Evolutionary conservation across 2,888 invertebrate genomes (phyloP).

Genomic region (Uropetala carovei): DNA sequence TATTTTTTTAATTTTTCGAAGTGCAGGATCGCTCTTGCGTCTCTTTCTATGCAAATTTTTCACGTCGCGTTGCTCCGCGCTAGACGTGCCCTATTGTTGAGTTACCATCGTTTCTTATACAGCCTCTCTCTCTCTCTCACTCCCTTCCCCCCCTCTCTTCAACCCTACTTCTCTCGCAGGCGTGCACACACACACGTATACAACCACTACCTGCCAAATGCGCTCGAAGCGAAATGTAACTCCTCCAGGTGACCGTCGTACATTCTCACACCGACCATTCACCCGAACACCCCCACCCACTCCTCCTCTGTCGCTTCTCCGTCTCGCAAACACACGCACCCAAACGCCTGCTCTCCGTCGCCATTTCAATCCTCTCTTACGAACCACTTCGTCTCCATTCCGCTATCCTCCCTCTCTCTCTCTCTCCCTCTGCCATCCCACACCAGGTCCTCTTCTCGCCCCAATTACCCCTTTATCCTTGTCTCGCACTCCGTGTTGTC

Average conservation of each 20-base stretch:
- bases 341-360: background rate
- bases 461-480: background rate
- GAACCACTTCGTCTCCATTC: background rate
- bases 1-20: background rate
- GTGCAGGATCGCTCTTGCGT: conserved; percentile 29
- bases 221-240: background rate
- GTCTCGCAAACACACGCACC: background rate
- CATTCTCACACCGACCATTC: background rate
- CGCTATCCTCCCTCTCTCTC: background rate
- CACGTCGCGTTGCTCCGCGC: background rate
- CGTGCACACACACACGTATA: background rate
- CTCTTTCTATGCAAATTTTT: conserved; percentile 27
- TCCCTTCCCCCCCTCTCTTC: background rate
- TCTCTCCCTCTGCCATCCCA: background rate
- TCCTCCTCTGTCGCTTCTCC: background rate
- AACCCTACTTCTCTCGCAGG: background rate
- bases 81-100: background rate
- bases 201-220: conserved; percentile 22
- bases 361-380: background rate
- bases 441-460: too few relatives aligned
- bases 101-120: background rate
- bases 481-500: background rate
- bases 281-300: background rate
- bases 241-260: conserved; percentile 35
- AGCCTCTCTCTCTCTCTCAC: background rate